These are phyloP conservation scores for Bombus waltoni DNA, from an alignment of 1,140 invertebrate genomes.

Conservation along the genomic window DNA sequence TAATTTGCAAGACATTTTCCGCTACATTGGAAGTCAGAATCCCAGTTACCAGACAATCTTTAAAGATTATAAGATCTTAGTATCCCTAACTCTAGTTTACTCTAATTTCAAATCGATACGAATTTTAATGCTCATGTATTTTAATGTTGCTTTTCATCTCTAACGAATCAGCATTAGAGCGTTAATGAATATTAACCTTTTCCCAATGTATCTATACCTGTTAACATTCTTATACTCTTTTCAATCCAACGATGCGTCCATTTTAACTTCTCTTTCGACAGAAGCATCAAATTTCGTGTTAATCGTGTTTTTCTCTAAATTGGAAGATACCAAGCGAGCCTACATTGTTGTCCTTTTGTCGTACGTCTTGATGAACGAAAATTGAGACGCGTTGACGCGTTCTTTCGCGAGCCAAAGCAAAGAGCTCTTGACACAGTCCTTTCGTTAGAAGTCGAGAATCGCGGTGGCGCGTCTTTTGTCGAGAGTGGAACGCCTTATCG, in stretches of 20 bases:
- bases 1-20: too few relatives aligned
- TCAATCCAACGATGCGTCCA: too few relatives aligned
- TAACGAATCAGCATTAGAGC: too few relatives aligned
- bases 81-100: neutral
- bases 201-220: too few relatives aligned
- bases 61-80: neutral
- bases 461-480: slow-evolving; percentile 12
- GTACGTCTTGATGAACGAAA: neutral
- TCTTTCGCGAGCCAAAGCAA: slow-evolving; percentile 2
- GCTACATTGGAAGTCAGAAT: too few relatives aligned
- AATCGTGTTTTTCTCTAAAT: neutral
- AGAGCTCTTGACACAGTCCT: slow-evolving; percentile 38
- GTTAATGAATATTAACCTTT: too few relatives aligned
- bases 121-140: neutral
- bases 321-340: neutral
- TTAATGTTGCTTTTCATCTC: too few relatives aligned
- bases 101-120: neutral
- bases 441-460: slow-evolving; percentile 32
- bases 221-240: too few relatives aligned
- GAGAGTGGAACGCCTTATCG: slow-evolving; percentile 17
- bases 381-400: slow-evolving; percentile 18
- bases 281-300: neutral
- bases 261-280: neutral
- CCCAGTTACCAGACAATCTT: neutral
- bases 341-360: neutral